Base-by-base conservation (phyloP, 2,888 invertebrate genomes). In the Pyralis farinalis region DNA sequence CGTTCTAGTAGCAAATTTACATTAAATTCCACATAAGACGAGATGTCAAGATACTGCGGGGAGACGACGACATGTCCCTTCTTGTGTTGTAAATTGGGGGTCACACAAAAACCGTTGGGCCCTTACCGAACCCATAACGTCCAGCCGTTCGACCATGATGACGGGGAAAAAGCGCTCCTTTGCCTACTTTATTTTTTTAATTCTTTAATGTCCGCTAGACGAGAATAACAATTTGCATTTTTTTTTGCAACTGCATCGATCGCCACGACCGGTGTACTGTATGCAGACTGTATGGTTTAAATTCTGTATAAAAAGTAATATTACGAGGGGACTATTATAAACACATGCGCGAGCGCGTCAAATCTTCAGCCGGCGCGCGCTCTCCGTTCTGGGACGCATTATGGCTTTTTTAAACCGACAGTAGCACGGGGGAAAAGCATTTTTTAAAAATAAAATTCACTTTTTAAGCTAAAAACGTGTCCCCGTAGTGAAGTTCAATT, bases 321-420 rank as follows among this genome's bases (percentile, higher is more conserved):
- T 81, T 76, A 73, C 75, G 78, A 83, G 88, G 88, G 87, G 87
- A 84, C 74, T 73, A 80, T 82, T 77, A 83, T 81, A 86, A 82
- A 80, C 88, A 87, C 82, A 86, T 87, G 87, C 87, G 86, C 84
- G 75, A 84, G 87, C 87, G 87, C 85, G 83, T 83, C 87, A 88
- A 87, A 87, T 87, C 80, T 80, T 86, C 87, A 88, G 87, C 86
- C 86, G 87, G 85, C 87, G 84, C 73, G 73, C 80, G 85, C 73
- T 52, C 62, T 50, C 58, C 74, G 73, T 69, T 68, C 74, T 61
- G 73, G 71, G 75, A 76, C 68, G 66, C 71, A 74, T 85, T 85
- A 84, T 71, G 75, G 85, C 79, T 82, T 86, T 88, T 88, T 87
- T 84, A 84, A 81, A 77, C 58, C 73, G 67, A 69, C 70, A 63